Base-by-base conservation (phyloP, 2,888 invertebrate genomes). In the Stenoptilia bipunctidactyla region DNA sequence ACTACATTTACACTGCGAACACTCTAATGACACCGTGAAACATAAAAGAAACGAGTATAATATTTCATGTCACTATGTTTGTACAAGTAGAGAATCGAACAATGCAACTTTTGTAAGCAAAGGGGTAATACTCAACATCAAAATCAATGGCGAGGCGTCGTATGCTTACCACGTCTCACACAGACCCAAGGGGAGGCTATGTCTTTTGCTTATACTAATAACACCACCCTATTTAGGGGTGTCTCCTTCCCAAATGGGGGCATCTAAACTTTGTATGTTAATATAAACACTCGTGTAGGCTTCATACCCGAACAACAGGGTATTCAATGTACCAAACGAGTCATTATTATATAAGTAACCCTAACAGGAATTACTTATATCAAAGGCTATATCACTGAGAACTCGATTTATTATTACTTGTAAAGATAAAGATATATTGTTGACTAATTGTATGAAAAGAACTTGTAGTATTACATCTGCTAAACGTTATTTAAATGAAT, bases 171-270 rank as follows among this genome's bases (percentile, higher is more conserved):
- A 58, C 70, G 76, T 74, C 66, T 61, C 59, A 50, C 51, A 56
- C 49, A 48, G 51, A 30, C 30, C 30, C 30, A 47, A 66, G 66
- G 67, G 70, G 63, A 64, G 59, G 67, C 73, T 74, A 73, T 74
- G 71, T 74, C 75, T 74, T 73, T 68, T 75, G 72, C 74, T 73
- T 72, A 72, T 73, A 76, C 77, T 77, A 76, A 77, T 77, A 77
- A 75, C 69, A 66, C 69, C 70, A 69, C 74, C 75, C 67, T 62
- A 34, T 12, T 54, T 58, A 65, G 67, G 76, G 79, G 76, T 69
- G 74, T 67, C 67, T 61, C 67, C 67, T 72, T 56, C 58, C 50
- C 3, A 20, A 58, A 60, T 59, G 52, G 66, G 61, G 60, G 65
- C 65, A 63, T 60, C 70, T 60, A 65, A 74, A 75, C 67, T 75